Percentiles rank a stretch among this genome's conserved stretches.
These are phyloP conservation scores for Boleophthalmus pectinirostris DNA, from an alignment of 2,113 vertebrate genomes.

Conservation along the genomic window DNA sequence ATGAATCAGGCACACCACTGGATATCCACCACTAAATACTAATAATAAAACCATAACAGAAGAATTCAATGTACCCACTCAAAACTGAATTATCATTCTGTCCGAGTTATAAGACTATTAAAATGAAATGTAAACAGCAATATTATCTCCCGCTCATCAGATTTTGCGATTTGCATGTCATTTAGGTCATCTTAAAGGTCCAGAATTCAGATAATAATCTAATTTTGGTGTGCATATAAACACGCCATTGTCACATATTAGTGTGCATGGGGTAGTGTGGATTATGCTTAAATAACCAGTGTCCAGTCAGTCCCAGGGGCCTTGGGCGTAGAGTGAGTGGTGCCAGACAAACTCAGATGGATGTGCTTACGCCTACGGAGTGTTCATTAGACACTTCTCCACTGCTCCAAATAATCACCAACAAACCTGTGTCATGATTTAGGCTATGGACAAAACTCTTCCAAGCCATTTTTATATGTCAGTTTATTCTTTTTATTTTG, in stretches of 20 bases:
- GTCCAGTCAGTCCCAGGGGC: constrained; percentile 10
- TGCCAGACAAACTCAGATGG: constrained; percentile 53
- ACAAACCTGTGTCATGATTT: constrained; percentile 26
- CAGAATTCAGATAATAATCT: background rate
- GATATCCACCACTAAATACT: too few relatives aligned
- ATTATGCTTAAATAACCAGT: constrained; percentile 35
- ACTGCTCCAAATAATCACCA: constrained; percentile 35
- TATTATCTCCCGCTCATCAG: too few relatives aligned
- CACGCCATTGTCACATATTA: background rate
- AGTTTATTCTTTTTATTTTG: background rate
- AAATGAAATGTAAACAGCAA: too few relatives aligned
- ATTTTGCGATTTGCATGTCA: too few relatives aligned
- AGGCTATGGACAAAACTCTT: background rate
- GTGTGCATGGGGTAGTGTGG: background rate
- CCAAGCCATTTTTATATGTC: background rate
- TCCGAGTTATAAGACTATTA: too few relatives aligned
- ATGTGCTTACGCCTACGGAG: constrained; percentile 46
- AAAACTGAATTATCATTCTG: too few relatives aligned
- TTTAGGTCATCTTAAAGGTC: background rate
- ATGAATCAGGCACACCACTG: background rate
- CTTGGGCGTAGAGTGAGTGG: constrained; percentile 45
- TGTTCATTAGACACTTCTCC: constrained; percentile 51
- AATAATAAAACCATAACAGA: too few relatives aligned
- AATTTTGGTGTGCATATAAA: background rate
- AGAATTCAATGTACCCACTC: too few relatives aligned